These are phyloP conservation scores for Ianthella basta DNA, from an alignment of 37 sponge, comb jelly and placozoan species.

Conservation along the genomic window DNA sequence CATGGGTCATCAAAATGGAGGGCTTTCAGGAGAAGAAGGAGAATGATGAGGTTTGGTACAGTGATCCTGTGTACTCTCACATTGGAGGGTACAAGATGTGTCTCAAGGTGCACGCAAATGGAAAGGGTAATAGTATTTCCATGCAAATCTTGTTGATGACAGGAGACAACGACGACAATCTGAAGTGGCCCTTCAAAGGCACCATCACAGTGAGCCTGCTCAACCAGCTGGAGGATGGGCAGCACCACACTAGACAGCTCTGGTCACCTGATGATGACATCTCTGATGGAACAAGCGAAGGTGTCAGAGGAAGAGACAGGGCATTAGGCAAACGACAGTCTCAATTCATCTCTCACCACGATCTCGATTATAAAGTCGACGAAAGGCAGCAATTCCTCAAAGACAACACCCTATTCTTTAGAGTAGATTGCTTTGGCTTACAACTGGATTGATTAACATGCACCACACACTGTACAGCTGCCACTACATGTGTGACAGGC, in stretches of 20 bases:
- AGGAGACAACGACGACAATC: conserved; percentile 48
- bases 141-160: conserved; percentile 44
- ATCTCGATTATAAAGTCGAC: background rate
- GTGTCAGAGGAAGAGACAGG: background rate
- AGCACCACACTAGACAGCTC: conserved; percentile 18
- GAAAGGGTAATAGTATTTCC: conserved; percentile 38
- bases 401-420: background rate
- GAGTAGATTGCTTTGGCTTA: background rate
- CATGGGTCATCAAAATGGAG: conserved; percentile 17
- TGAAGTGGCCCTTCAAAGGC: conserved; percentile 60
- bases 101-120: conserved; percentile 32
- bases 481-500: too few relatives aligned
- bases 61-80: conserved; percentile 54
- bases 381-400: background rate
- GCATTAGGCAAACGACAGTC: background rate
- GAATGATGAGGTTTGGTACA: conserved; percentile 35
- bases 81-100: conserved; percentile 54
- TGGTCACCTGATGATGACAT: background rate
- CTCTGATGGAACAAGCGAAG: background rate
- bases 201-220: conserved; percentile 49
- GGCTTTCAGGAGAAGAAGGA: conserved; percentile 14
- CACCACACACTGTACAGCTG: background rate
- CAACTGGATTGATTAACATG: background rate
- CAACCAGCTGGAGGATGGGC: conserved; percentile 49
- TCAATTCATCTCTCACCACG: background rate